Conservation (phyloP, 2,888 invertebrate species). For the Acrobasis suavella region DNA sequence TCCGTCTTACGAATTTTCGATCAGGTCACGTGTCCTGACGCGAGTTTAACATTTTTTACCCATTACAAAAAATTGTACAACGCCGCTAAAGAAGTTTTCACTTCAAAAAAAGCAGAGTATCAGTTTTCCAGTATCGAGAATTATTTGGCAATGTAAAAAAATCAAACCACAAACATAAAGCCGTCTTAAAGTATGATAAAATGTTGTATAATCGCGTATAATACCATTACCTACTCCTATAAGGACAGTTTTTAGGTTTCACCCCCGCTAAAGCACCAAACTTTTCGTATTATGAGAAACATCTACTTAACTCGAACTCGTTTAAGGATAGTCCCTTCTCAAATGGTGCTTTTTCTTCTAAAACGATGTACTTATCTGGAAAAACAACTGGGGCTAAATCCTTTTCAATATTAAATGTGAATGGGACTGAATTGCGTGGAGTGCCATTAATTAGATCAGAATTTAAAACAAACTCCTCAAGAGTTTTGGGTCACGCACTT, state of each 20-base stretch:
- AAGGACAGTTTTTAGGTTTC: slow-evolving; percentile 53
- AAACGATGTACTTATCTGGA: slow-evolving; percentile 31
- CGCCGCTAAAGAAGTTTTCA: too few relatives aligned
- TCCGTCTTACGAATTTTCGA: too few relatives aligned
- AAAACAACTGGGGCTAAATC: slow-evolving; percentile 49
- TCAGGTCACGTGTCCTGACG: too few relatives aligned
- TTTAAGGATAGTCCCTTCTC: slow-evolving; percentile 44
- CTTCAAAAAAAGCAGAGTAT: too few relatives aligned
- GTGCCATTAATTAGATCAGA: slow-evolving; percentile 47
- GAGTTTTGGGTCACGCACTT: slow-evolving; percentile 33
- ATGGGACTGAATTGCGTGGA: slow-evolving; percentile 43
- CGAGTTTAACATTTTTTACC: too few relatives aligned
- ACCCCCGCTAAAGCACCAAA: slow-evolving; percentile 55
- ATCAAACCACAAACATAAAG: slow-evolving; percentile 21
- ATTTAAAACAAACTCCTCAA: slow-evolving; percentile 41
- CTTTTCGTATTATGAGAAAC: slow-evolving; percentile 61
- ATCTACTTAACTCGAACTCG: slow-evolving; percentile 51
- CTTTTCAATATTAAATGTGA: slow-evolving; percentile 57
- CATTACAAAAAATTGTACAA: too few relatives aligned
- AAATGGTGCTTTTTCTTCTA: slow-evolving; percentile 38
- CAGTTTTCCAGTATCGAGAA: slow-evolving; percentile 8
- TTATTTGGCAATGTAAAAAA: background rate
- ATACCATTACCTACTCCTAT: slow-evolving; percentile 51
- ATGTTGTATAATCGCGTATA: slow-evolving; percentile 43
- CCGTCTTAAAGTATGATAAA: slow-evolving; percentile 34